These are phyloP conservation scores for Oxytorus armatus DNA, from an alignment of 2,888 invertebrate genomes.

Conservation along the genomic window DNA sequence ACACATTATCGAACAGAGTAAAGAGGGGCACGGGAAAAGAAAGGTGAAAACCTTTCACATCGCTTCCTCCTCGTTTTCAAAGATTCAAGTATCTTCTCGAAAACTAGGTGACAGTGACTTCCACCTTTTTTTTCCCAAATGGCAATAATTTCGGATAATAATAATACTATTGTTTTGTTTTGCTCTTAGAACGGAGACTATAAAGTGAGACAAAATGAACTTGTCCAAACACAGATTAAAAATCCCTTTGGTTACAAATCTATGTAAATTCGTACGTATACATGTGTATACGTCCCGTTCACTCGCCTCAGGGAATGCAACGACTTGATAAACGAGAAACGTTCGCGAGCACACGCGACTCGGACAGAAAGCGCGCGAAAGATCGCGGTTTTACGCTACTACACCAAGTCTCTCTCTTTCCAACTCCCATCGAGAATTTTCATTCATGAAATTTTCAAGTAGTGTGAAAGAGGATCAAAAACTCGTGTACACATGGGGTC, in stretches of 20 bases:
- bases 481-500: constrained; percentile 27
- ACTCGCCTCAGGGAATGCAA: constrained; percentile 46
- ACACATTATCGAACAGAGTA: no score
- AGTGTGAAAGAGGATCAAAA: constrained; percentile 28
- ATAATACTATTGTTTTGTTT: no score
- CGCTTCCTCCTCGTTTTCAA: no score
- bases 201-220: constrained; percentile 1
- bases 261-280: constrained; percentile 8
- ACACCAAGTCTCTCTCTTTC: constrained; percentile 45
- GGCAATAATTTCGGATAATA: no score
- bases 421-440: constrained; percentile 52
- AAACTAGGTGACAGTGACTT: no score
- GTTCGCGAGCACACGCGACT: constrained; percentile 35
- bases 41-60: no score
- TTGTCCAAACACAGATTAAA: background rate
- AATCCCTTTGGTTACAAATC: constrained; percentile 3
- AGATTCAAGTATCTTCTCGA: no score
- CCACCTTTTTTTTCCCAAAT: no score
- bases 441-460: constrained; percentile 62
- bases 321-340: constrained; percentile 61
- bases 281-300: constrained; percentile 12
- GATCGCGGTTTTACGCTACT: constrained; percentile 37
- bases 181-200: background rate
- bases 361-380: constrained; percentile 41
- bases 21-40: no score